Base-by-base conservation (phyloP, 2,113 vertebrate genomes). In the Holacanthus passer region DNA sequence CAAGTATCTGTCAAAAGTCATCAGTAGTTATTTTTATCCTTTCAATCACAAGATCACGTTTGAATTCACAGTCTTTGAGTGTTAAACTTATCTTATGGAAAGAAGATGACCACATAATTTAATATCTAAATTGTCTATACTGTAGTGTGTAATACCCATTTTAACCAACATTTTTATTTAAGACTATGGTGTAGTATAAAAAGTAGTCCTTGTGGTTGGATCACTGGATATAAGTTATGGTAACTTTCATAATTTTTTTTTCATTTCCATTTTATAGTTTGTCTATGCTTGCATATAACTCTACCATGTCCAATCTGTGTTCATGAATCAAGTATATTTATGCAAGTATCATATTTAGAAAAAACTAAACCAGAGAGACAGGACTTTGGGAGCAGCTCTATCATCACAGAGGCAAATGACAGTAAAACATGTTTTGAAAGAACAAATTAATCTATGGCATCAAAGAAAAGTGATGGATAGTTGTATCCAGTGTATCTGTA, bases 401-500 rank as follows among this genome's bases (percentile, higher is more conserved):
- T 16, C 6, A 43, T 12, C 32, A 64, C 7, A 16, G 12, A 69
- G 35, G 27, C 27, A 27, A 20, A 71, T 50, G 59, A 41, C 20
- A 50, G 19, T 24, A 16, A 27, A 31, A 37, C 22, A 17, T 53
- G 66, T 59, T 82, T 76, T 55, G 17, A 14, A 77, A 32, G 3
- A 73, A 50, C 29, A 66, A 64, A 77, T 47, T 5, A 35, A 41
- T 71, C 16, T 19, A 10, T 59, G 60, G 69, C 19, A 29, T 83
- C 7, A 47, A 65, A 72, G 22, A 35, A 22, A 43, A 67, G 27
- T 19, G 24, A 77, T 66, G 19, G 35, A 60, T 19, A 6, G 45
- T 66, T 45, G 60, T 87, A 64, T 84, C 64, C 29, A 64, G 77
- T 79, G 43, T 45, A 60, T 80, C 67, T 41, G 32, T 69, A 6